Conservation (phyloP, 2,888 invertebrate genomes). For the Orthosia incerta region DNA sequence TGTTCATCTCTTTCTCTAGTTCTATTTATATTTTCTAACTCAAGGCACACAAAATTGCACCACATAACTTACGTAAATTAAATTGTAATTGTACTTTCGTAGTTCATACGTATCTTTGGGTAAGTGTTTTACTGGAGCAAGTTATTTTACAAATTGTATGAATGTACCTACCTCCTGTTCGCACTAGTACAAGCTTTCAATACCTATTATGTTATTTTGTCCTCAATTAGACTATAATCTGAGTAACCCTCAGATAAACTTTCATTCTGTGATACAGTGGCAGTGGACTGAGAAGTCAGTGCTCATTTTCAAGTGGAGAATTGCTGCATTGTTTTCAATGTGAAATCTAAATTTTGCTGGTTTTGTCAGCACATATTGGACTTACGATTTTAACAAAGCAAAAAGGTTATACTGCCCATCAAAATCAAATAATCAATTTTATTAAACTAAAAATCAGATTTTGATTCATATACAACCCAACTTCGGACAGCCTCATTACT, state of each 20-base stretch:
- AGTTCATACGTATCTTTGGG: not conserved
- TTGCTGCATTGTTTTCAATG: not conserved
- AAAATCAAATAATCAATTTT: too few species aligned
- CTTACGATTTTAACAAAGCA: not conserved
- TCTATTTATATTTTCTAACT: constrained; percentile 61
- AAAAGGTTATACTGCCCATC: not conserved
- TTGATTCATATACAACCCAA: not conserved
- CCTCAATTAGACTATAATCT: constrained; percentile 16
- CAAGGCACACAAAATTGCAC: constrained; percentile 28
- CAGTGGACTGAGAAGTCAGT: constrained; percentile 2
- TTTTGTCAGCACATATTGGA: not conserved
- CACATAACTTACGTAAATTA: constrained; percentile 27
- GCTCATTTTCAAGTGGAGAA: constrained; percentile 6
- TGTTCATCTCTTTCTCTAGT: constrained; percentile 59
- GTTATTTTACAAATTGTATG: constrained; percentile 30
- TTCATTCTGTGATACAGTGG: not conserved
- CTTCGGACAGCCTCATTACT: not conserved
- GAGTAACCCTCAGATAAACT: constrained; percentile 10
- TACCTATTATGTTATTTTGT: constrained; percentile 39
- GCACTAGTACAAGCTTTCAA: constrained; percentile 1
- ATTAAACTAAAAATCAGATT: constrained; percentile 2
- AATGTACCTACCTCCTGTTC: constrained; percentile 2
- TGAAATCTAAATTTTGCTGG: not conserved
- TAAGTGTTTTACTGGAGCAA: not conserved
- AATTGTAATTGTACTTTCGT: constrained; percentile 15